Percentiles rank a stretch among this genome's conserved stretches.
phyloP scores from a whole-genome alignment of 2,797 vertebrate species.

The Acipenser ruthenus region DNA sequence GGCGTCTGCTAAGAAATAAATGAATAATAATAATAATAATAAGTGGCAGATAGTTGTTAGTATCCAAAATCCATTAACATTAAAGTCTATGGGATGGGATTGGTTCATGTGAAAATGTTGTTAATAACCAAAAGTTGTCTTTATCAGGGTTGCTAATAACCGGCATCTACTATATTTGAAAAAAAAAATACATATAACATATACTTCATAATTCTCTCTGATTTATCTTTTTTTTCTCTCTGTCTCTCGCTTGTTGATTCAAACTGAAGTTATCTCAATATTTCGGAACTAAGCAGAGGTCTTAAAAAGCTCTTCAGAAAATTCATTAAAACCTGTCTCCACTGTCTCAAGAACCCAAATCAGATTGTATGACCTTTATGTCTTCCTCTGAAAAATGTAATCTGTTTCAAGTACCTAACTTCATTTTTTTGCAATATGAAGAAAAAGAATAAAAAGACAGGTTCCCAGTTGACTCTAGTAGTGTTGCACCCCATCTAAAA shows the following conservation, averaged over 20 bases:
- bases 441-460: background rate
- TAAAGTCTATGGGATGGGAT: too few species aligned
- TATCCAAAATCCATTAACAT: too few species aligned
- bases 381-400: conserved; percentile 34
- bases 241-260: conserved; percentile 20
- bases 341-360: conserved; percentile 28
- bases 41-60: too few species aligned
- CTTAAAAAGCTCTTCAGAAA: conserved; percentile 26
- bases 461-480: conserved; percentile 4
- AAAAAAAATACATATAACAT: background rate
- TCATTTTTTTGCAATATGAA: conserved; percentile 20
- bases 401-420: conserved; percentile 36
- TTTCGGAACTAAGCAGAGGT: conserved; percentile 18
- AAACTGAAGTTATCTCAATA: conserved; percentile 16
- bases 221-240: conserved; percentile 20
- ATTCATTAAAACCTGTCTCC: conserved; percentile 38
- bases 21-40: too few species aligned
- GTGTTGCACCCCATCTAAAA: background rate
- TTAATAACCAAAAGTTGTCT: too few species aligned
- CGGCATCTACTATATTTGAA: too few species aligned
- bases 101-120: too few species aligned
- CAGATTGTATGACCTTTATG: conserved; percentile 37
- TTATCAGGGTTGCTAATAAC: too few species aligned
- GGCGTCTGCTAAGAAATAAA: too few species aligned
- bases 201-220: conserved; percentile 24